Conservation (phyloP, 1,140 invertebrate species). For the Drosophila chauvacae region DNA sequence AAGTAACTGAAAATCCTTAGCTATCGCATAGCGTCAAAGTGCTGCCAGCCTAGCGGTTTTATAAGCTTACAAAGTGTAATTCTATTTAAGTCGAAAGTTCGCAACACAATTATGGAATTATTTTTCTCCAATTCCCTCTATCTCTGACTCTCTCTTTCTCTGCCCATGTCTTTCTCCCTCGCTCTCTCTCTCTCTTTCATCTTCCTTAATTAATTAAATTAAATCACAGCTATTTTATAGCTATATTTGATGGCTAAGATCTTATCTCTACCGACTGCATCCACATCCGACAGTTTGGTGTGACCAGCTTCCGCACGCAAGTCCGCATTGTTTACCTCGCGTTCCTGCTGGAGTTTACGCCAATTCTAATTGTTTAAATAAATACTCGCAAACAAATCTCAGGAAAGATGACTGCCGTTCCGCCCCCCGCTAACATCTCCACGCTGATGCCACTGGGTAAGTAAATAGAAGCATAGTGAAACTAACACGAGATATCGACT, state of each 20-base stretch:
- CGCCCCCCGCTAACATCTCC: constrained; percentile 87
- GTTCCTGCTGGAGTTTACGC: constrained; percentile 14
- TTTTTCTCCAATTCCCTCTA: neutral
- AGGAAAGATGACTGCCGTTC: constrained; percentile 72
- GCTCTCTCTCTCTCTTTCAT: neutral
- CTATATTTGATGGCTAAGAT: neutral
- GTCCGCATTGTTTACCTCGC: constrained; percentile 41
- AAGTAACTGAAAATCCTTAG: neutral
- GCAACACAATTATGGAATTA: neutral
- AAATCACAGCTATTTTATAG: neutral
- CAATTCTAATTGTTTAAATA: constrained; percentile 17
- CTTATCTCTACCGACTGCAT: neutral
- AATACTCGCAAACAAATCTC: constrained; percentile 13
- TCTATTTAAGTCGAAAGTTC: neutral
- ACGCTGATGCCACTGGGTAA: constrained; percentile 90
- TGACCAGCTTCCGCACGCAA: neutral
- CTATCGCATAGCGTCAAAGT: neutral
- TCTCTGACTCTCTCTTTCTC: neutral
- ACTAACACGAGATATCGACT: neutral
- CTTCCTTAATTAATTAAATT: neutral
- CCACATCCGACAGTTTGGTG: neutral
- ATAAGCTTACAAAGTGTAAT: neutral
- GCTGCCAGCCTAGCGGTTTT: neutral
- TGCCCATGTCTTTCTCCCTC: neutral
- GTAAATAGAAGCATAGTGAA: neutral